phyloP scores from a whole-genome alignment of 1,140 invertebrate species.

The Holcopasites calliopsidis region DNA sequence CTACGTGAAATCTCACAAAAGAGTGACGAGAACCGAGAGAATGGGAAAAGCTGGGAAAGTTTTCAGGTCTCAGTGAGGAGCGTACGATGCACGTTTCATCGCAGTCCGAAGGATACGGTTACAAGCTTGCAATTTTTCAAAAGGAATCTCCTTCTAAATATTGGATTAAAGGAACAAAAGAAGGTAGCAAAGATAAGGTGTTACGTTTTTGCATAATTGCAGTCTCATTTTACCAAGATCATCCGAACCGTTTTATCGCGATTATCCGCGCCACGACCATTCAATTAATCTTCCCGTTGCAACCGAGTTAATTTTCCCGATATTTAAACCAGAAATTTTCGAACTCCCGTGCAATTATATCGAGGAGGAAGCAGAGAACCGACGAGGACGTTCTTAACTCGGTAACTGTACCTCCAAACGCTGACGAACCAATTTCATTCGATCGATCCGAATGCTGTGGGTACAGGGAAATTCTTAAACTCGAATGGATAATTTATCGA shows the following conservation, averaged over 20 bases:
- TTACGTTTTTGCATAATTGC: not conserved
- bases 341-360: not conserved
- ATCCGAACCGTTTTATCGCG: not conserved
- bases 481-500: not conserved
- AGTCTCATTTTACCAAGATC: not conserved
- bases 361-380: not conserved
- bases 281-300: too few relatives aligned
- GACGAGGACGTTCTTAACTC: not conserved
- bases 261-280: not conserved
- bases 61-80: not conserved
- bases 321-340: not conserved
- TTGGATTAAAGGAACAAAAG: too few relatives aligned
- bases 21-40: not conserved
- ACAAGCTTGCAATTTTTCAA: not conserved
- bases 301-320: not conserved
- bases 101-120: slow-evolving; percentile 1
- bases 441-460: not conserved
- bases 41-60: not conserved
- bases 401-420: not conserved
- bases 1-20: not conserved
- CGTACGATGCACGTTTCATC: not conserved
- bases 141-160: too few relatives aligned
- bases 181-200: too few relatives aligned
- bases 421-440: slow-evolving; percentile 7
- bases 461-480: not conserved